Evolutionary conservation across 2,888 invertebrate genomes (phyloP).

Genomic region (Cremastobaeus sp.): DNA sequence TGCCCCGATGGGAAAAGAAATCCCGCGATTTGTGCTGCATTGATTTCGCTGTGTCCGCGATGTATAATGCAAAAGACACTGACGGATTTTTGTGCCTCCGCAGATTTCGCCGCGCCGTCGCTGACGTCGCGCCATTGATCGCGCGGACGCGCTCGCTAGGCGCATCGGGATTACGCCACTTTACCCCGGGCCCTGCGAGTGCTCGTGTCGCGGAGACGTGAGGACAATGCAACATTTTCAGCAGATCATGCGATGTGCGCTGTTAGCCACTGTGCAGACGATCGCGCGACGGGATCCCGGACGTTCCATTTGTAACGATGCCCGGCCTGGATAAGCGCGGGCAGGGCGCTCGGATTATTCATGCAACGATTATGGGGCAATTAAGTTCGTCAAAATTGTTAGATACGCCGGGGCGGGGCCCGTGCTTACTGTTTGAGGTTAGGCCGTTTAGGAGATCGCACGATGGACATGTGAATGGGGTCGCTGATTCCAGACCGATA

Average conservation of each 20-base stretch:
- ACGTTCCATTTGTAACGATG: constrained; percentile 32
- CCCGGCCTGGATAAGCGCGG: constrained; percentile 24
- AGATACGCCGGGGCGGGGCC: constrained; percentile 4
- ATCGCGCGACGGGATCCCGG: constrained; percentile 29
- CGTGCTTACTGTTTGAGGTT: constrained; percentile 4
- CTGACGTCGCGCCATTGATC: constrained; percentile 40
- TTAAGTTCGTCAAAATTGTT: constrained; percentile 36
- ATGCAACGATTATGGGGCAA: constrained; percentile 41
- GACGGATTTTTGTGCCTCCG: constrained; percentile 56
- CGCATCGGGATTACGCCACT: constrained; percentile 40
- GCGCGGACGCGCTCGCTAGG: constrained; percentile 31
- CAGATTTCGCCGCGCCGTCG: no score
- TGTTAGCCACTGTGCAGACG: constrained; percentile 15
- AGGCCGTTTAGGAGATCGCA: constrained; percentile 12
- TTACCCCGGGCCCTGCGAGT: constrained; percentile 18
- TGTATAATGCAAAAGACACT: constrained; percentile 61
- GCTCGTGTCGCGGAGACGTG: constrained; percentile 23
- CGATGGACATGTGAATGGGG: constrained; percentile 36
- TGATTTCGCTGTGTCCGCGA: constrained; percentile 57
- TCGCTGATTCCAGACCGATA: constrained; percentile 19
- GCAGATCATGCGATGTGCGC: constrained; percentile 16
- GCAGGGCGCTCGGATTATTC: constrained; percentile 24
- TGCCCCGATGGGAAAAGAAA: constrained; percentile 54
- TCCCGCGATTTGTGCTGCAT: constrained; percentile 60
- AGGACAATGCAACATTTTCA: constrained; percentile 35